Evolutionary conservation across 2,797 vertebrate species (phyloP).

Genomic region (Zalophus californianus): DNA sequence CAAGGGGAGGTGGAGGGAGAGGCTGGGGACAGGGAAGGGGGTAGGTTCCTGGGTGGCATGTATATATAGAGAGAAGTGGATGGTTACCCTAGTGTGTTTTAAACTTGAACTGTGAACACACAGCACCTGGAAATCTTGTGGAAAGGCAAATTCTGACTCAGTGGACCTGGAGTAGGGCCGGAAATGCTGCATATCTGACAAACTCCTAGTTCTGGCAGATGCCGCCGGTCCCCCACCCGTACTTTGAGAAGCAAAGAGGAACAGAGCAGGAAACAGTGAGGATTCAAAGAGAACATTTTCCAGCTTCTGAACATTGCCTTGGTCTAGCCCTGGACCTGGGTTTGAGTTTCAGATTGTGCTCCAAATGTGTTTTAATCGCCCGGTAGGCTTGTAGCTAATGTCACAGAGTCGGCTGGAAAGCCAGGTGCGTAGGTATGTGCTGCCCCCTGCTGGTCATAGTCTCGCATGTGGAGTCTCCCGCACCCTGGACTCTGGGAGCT

Average conservation of each 20-base stretch:
- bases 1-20: accelerated
- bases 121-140: background rate
- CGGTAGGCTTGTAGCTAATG: background rate
- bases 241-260: background rate
- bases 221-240: too few relatives aligned
- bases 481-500: accelerated
- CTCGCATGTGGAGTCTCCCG: background rate
- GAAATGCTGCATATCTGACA: background rate
- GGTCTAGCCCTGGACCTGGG: background rate
- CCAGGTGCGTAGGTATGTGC: background rate
- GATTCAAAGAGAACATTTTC: background rate
- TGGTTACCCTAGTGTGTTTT: background rate
- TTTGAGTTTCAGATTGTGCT: background rate
- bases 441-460: slow-evolving; percentile 27
- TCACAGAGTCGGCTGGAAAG: accelerated
- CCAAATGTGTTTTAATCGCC: background rate
- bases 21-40: background rate
- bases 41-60: background rate
- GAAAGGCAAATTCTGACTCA: background rate
- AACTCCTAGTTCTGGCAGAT: background rate
- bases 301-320: background rate
- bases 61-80: background rate
- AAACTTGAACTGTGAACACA: background rate
- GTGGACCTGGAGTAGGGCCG: background rate
- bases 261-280: background rate